These are phyloP conservation scores for Centropristis striata DNA, from an alignment of 2,113 vertebrate species.

Conservation along the genomic window DNA sequence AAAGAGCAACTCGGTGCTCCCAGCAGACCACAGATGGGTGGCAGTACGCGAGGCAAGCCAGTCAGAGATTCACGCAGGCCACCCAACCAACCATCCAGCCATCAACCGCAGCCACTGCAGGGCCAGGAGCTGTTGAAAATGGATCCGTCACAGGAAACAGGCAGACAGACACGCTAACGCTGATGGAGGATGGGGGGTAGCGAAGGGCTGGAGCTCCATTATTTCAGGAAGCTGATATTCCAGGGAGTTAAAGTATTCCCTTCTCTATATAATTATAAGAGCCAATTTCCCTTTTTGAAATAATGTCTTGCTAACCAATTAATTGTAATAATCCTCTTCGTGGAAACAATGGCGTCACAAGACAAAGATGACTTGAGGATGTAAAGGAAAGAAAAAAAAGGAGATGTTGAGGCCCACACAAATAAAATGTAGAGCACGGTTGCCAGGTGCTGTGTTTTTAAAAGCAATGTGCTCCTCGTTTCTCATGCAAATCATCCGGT, in stretches of 20 bases:
- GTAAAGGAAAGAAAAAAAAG: constrained; percentile 25
- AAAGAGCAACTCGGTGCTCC: constrained; percentile 48
- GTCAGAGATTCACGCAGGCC: constrained; percentile 50
- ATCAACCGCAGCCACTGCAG: constrained; percentile 56
- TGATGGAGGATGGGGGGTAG: constrained; percentile 59
- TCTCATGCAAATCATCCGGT: constrained; percentile 65
- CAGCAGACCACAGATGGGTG: constrained; percentile 55
- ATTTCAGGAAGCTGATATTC: constrained; percentile 85
- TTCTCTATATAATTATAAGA: constrained; percentile 85
- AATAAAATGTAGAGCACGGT: constrained; percentile 34
- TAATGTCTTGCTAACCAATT: constrained; percentile 85
- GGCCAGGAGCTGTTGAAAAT: constrained; percentile 78
- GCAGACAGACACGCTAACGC: constrained; percentile 73
- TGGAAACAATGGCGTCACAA: constrained; percentile 75
- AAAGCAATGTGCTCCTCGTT: constrained; percentile 52
- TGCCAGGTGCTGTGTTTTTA: constrained; percentile 56
- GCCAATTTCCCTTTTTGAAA: constrained; percentile 87
- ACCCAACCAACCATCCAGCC: constrained; percentile 61
- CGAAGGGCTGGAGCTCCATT: constrained; percentile 73
- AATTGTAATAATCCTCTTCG: constrained; percentile 83
- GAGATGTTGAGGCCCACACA: constrained; percentile 27
- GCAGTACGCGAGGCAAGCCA: constrained; percentile 37
- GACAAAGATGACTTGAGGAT: constrained; percentile 55
- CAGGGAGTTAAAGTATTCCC: constrained; percentile 86
- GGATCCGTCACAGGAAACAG: constrained; percentile 84